Percentiles rank a stretch among this genome's conserved stretches.
These are phyloP conservation scores for Atethmia centrago DNA, from an alignment of 2,888 invertebrate genomes.

Conservation along the genomic window DNA sequence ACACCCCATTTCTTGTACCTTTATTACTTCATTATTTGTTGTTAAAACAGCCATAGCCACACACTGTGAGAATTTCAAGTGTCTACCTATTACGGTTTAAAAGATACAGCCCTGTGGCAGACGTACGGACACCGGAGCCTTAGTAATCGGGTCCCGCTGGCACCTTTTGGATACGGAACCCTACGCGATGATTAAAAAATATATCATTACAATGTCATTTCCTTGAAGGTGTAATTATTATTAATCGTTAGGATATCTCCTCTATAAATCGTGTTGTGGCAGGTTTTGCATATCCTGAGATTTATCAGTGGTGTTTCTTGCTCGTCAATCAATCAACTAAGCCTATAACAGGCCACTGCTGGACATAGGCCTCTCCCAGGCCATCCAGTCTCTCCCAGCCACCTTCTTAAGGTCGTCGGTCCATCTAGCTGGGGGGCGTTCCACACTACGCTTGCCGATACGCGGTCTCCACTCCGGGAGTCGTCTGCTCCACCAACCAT, in stretches of 20 bases:
- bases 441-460: neutral
- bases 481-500: too few species aligned
- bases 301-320: too few species aligned
- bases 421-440: neutral
- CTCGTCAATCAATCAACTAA: neutral
- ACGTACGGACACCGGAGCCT: too few species aligned
- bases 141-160: neutral
- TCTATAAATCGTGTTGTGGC: neutral
- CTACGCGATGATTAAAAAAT: neutral
- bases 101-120: too few species aligned
- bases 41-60: too few species aligned
- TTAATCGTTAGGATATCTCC: neutral
- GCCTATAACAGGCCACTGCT: neutral
- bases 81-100: too few species aligned
- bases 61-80: too few species aligned
- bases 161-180: neutral
- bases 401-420: neutral
- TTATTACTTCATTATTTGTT: too few species aligned
- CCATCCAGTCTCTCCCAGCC: neutral
- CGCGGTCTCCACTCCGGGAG: too few species aligned
- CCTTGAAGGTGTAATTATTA: neutral
- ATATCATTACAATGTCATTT: conserved; percentile 5
- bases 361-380: neutral
- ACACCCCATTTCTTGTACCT: too few species aligned
- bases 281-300: neutral